A percentile compares a stretch with the other conserved stretches of the same genome.
These are phyloP conservation scores for Allygus modestus DNA, from an alignment of 2,888 invertebrate species.

Conservation along the genomic window DNA sequence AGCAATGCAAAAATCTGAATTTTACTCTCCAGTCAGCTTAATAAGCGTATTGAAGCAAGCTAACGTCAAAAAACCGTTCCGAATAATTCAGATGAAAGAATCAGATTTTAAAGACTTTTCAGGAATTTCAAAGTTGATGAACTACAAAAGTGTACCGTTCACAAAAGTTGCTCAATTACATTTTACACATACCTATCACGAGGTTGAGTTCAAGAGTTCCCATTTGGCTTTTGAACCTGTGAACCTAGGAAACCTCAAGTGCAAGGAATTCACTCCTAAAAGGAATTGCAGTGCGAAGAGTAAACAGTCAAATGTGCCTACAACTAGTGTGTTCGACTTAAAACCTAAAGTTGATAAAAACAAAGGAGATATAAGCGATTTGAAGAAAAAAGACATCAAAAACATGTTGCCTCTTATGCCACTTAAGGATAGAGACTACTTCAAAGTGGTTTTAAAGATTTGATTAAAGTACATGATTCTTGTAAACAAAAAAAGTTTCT, in stretches of 20 bases:
- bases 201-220: too few relatives aligned
- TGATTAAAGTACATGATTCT: slow-evolving; percentile 38
- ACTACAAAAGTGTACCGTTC: slow-evolving; percentile 57
- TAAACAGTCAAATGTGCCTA: background rate
- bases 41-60: slow-evolving; percentile 50
- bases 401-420: slow-evolving; percentile 54
- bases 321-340: slow-evolving; percentile 18
- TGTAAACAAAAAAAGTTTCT: slow-evolving; percentile 1
- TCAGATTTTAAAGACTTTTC: slow-evolving; percentile 55
- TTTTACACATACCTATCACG: slow-evolving; percentile 55
- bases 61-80: slow-evolving; percentile 45
- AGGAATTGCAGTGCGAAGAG: slow-evolving; percentile 35
- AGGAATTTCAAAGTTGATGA: slow-evolving; percentile 44
- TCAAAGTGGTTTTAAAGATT: slow-evolving; percentile 55
- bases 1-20: slow-evolving; percentile 58
- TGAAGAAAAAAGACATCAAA: slow-evolving; percentile 46
- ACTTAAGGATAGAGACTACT: slow-evolving; percentile 40
- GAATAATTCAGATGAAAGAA: slow-evolving; percentile 54
- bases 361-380: slow-evolving; percentile 5
- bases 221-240: slow-evolving; percentile 53
- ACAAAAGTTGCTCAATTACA: slow-evolving; percentile 42
- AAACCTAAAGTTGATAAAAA: slow-evolving; percentile 33
- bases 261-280: slow-evolving; percentile 23
- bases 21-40: slow-evolving; percentile 58
- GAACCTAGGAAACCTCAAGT: background rate